Evolutionary conservation across 2,797 vertebrate genomes (phyloP).

Genomic region (Babyrousa celebensis): DNA sequence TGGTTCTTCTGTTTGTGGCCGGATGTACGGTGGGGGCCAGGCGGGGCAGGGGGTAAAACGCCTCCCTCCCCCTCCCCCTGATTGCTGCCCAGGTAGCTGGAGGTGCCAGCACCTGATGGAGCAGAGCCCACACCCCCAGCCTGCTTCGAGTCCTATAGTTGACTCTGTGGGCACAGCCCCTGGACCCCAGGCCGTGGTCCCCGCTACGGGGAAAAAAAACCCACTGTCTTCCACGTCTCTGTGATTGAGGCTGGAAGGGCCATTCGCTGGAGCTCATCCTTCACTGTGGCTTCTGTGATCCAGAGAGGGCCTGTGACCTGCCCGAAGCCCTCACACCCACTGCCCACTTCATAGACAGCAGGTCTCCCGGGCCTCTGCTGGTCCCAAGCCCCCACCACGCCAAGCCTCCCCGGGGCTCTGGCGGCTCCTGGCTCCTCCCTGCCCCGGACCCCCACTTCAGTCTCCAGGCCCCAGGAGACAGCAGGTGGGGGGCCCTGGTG

Average conservation of each 20-base stretch:
- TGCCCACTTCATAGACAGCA: neutral
- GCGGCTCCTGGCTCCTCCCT: slow-evolving; percentile 57
- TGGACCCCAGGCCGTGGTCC: fast-evolving
- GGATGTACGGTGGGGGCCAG: neutral
- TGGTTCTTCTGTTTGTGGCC: slow-evolving; percentile 73
- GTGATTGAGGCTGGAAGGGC: neutral
- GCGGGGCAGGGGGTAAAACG: neutral
- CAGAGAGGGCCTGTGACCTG: neutral
- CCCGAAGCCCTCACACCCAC: neutral
- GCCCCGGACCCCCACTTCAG: neutral
- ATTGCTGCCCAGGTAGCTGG: neutral
- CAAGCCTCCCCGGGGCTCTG: slow-evolving; percentile 77
- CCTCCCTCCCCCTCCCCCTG: neutral
- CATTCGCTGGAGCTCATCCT: fast-evolving
- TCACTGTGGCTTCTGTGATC: neutral
- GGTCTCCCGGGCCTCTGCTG: slow-evolving; percentile 48
- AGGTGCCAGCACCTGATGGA: fast-evolving
- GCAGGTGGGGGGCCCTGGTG: neutral
- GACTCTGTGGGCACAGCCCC: fast-evolving
- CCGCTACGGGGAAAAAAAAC: neutral
- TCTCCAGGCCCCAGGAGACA: neutral
- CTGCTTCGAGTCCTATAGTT: fast-evolving
- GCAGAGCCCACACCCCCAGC: neutral
- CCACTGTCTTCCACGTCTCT: neutral
- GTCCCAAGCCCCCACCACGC: slow-evolving; percentile 72